Base-by-base conservation (phyloP, 2,888 invertebrate species). In the Eucera pruinosa region DNA sequence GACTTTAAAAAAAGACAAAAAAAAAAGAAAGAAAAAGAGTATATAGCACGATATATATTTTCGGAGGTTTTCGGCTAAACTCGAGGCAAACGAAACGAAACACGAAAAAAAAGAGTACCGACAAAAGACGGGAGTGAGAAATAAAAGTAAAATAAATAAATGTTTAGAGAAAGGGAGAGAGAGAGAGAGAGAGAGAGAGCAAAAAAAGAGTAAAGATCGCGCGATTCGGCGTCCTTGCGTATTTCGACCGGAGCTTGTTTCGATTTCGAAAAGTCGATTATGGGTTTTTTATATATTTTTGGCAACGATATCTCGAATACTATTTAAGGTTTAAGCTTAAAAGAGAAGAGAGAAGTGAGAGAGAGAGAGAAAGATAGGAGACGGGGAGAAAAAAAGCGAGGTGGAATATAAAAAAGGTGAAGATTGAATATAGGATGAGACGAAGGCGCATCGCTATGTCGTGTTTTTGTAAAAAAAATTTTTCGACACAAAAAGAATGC, bases 241-340 rank as follows among this genome's bases (percentile, higher is more conserved):
- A 84, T 89, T 87, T 88, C 82, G 82, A 78, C 54, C 50, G 64
- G 64, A 72, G 80, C 86, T 87, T 89, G 83, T 87, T 88, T 88
- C 88, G 86, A 86, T 86, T 88, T 83, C 81, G 82, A 66, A 65
- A 85, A 86, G 87, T 87, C 86, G 89, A 88, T 89, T 91, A 89
- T 90, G 88, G 88, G 89, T 90, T 91, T 85, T 91, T 92, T 90
- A 91, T 91, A 91, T 92, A 92, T 92, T 92, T 92, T 92, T 91
- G 92, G 92, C 92, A 92, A 91, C 89, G 90, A 92, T 90, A 90
- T 92, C 91, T 91, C 91, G 90, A n/a, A 90, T 91, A 92, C 88
- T 90, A 90, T 88, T 89, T 91, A 92, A 91, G 88, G 84, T 89
- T 89, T 90, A 90, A 91, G 90, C 88, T 87, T 88, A 89, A 89